Percentiles rank a stretch among this genome's conserved stretches.
Evolutionary conservation across 2,113 vertebrate species (phyloP).

Genomic region (Otus sunia): DNA sequence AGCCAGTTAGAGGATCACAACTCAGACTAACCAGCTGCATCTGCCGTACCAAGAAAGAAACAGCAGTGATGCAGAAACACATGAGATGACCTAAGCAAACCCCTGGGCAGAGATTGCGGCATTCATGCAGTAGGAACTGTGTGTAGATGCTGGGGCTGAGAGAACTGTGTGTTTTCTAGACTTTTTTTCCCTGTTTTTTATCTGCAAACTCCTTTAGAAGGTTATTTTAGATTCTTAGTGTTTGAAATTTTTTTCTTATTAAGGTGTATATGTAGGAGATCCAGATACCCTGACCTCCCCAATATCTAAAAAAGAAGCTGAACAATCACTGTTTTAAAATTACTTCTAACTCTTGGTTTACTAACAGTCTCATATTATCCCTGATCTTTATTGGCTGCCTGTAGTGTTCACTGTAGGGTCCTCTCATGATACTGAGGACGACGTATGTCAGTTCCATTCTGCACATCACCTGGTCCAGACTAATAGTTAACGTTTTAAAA

Average conservation of each 20-base stretch:
- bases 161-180: background rate
- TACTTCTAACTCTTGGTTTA: background rate
- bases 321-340: background rate
- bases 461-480: background rate
- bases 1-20: background rate
- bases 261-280: background rate
- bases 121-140: background rate
- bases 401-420: background rate
- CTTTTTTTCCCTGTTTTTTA: background rate
- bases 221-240: background rate
- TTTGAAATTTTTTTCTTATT: background rate
- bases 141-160: background rate
- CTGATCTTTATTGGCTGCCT: background rate
- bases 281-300: background rate
- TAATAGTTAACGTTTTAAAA: background rate
- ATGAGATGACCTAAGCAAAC: rapidly evolving
- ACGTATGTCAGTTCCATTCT: background rate
- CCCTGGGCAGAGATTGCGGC: background rate
- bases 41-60: background rate
- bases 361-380: background rate
- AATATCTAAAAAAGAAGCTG: background rate
- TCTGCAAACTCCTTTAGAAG: background rate
- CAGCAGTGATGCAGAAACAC: background rate
- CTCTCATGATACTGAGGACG: background rate
- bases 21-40: background rate